Evolutionary conservation across 1,140 invertebrate species (phyloP).

Genomic region (Drosophila baimaii): DNA sequence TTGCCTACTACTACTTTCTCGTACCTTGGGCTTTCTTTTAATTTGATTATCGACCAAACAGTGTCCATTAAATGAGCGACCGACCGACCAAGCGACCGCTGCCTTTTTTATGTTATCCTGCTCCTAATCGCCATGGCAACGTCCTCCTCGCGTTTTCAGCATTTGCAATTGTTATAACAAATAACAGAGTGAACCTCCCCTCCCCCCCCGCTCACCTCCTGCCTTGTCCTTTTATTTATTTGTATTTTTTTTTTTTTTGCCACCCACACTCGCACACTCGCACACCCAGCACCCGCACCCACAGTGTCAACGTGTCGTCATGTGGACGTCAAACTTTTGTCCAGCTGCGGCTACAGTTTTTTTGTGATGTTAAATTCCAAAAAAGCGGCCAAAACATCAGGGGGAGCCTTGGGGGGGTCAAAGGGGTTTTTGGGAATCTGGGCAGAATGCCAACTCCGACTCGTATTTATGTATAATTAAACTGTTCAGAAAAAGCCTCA

Average conservation of each 20-base stretch:
- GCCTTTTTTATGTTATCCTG: constrained; percentile 60
- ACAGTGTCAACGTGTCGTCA: constrained; percentile 71
- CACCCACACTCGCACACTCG: not conserved
- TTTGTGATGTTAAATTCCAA: constrained; percentile 16
- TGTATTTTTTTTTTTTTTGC: constrained; percentile 3
- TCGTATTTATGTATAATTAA: constrained; percentile 50
- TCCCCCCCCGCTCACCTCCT: not conserved
- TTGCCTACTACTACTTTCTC: not conserved
- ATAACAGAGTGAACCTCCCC: constrained; percentile 62
- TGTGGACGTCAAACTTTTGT: constrained; percentile 80
- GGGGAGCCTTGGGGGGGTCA: no score
- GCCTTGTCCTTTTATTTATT: constrained; percentile 1
- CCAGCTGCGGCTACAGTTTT: constrained; percentile 66
- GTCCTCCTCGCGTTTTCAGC: constrained; percentile 58
- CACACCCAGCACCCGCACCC: constrained; percentile 21
- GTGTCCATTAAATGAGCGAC: constrained; percentile 81
- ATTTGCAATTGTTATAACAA: constrained; percentile 79
- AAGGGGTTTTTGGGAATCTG: not conserved
- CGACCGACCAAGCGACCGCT: constrained; percentile 54
- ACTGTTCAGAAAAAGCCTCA: constrained; percentile 25
- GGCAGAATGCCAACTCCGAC: constrained; percentile 28
- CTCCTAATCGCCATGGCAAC: constrained; percentile 71
- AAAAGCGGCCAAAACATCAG: not conserved
- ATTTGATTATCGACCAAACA: constrained; percentile 84
- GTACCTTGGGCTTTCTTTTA: constrained; percentile 56